phyloP scores from a whole-genome alignment of 2,888 invertebrate genomes.

The Hypolimnas misippus region DNA sequence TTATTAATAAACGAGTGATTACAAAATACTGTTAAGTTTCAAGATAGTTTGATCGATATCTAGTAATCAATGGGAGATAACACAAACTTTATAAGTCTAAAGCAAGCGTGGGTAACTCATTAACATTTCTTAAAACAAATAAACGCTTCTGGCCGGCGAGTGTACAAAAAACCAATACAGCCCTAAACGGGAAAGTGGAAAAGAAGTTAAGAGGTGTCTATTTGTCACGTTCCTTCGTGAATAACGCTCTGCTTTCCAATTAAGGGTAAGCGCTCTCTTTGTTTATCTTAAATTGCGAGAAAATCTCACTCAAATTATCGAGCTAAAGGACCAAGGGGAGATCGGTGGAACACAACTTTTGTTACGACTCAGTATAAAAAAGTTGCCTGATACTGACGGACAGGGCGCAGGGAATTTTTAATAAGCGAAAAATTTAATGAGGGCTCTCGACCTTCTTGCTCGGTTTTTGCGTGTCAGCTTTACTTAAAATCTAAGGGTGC shows the following conservation, averaged over 20 bases:
- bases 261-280: conserved; percentile 84
- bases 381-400: conserved; percentile 75
- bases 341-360: conserved; percentile 76
- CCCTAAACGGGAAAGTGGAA: conserved; percentile 76
- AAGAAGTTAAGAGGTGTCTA: conserved; percentile 85
- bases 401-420: conserved; percentile 81
- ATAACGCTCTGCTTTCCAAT: conserved; percentile 83
- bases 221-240: conserved; percentile 84
- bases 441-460: conserved; percentile 67
- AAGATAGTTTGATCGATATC: not conserved
- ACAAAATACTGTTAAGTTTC: not conserved
- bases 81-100: conserved; percentile 27
- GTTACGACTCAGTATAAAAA: conserved; percentile 75
- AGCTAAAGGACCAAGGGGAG: conserved; percentile 79
- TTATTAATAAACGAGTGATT: not conserved
- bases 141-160: conserved; percentile 62
- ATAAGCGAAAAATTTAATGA: conserved; percentile 84
- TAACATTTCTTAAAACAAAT: conserved; percentile 78
- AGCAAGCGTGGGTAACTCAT: conserved; percentile 39
- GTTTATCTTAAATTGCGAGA: conserved; percentile 85
- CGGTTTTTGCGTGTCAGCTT: conserved; percentile 68
- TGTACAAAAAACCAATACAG: conserved; percentile 80
- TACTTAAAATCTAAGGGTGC: conserved; percentile 48
- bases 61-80: conserved; percentile 21
- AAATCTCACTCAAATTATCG: conserved; percentile 85